Evolutionary conservation across 2,888 invertebrate species (phyloP), one percentile per base, ranked within the genome.

Genomic region (Orchesella flavescens): DNA sequence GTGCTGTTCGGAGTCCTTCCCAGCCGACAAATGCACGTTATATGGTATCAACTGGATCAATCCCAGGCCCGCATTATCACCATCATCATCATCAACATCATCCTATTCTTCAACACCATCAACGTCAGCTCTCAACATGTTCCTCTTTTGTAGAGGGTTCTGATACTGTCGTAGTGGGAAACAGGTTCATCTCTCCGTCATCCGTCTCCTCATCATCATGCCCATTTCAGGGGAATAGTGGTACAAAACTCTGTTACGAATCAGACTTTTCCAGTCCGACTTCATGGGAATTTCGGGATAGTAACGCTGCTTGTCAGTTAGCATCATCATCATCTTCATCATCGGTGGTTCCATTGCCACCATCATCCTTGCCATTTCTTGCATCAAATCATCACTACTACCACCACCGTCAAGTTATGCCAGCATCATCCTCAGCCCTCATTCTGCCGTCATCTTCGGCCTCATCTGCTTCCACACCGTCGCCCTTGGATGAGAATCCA

Each of bases 211-310:
- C 34, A 34, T 34, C 15, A n/a, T 1, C 57, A 10, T 57, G 57
- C 34, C 12, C 72, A 10, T 24, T 13, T 34, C 24, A 9, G 10
- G 44, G 73, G 24, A 59, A 86, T 57, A 82, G 85, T 75, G 75
- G 81, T 17, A 88, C 88, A 66, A 86, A 87, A 65, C 84, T 88
- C 5, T 86, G 87, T 61, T 88, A 89, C 74, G 88, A 89, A 63
- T 87, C 89, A 7, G 88, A 88, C 55, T 87, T 83, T 63, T 85
- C 87, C n/a, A 86, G 83, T 72, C 86, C 86, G 17, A 88, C 88
- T 24, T 88, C 88, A 15, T 88, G 88, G 88, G 86, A 87, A 66
- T 88, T 88, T 80, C 59, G 85, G 13, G 85, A 76, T 46, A 68
- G 55, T 49, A 34, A 34, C 34, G 7, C 34, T 2, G 34, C 34